phyloP scores from a whole-genome alignment of 2,113 vertebrate species.

The Dicrurus megarhynchus region DNA sequence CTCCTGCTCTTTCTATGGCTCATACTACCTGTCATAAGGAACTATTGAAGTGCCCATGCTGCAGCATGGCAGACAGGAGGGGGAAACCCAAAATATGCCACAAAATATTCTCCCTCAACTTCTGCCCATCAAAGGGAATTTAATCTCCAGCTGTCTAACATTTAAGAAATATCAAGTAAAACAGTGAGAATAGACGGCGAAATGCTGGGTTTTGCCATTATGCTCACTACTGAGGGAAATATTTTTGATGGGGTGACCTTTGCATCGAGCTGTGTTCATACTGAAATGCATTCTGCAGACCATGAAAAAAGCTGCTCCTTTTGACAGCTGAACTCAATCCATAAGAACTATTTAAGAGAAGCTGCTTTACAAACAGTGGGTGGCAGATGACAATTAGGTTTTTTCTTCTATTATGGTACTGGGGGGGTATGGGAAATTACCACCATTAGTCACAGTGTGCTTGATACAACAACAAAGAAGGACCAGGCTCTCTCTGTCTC shows the following conservation, averaged over 20 bases:
- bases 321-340: constrained; percentile 35
- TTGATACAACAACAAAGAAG: background rate
- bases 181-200: constrained; percentile 1
- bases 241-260: constrained; percentile 68
- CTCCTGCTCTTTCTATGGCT: background rate
- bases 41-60: background rate
- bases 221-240: constrained; percentile 36
- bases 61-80: background rate
- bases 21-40: background rate
- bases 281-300: constrained; percentile 48
- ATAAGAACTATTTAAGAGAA: constrained; percentile 38
- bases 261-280: constrained; percentile 16
- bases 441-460: background rate
- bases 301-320: constrained; percentile 16
- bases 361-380: constrained; percentile 42
- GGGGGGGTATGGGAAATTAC: background rate
- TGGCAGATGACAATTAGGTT: constrained; percentile 46
- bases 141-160: constrained; percentile 57
- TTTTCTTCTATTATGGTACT: background rate
- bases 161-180: constrained; percentile 50
- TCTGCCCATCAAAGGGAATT: constrained; percentile 51
- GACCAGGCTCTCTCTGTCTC: background rate
- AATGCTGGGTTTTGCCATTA: constrained; percentile 23
- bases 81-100: background rate
- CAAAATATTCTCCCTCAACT: background rate